phyloP scores from a whole-genome alignment of 2,113 vertebrate species.

The Pedetes capensis region DNA sequence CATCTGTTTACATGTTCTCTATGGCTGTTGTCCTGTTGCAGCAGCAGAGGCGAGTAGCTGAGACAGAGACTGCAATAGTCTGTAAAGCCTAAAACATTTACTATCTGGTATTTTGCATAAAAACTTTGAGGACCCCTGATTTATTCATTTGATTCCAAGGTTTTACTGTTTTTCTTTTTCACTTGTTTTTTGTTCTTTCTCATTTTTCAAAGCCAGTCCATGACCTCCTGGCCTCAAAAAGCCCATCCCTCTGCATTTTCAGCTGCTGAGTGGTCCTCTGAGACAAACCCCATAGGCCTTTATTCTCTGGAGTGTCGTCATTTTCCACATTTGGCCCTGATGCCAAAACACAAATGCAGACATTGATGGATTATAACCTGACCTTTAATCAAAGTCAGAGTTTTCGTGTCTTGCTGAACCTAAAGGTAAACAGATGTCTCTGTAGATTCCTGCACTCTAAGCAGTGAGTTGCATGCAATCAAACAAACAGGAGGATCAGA shows the following conservation, averaged over 20 bases:
- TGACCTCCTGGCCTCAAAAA: not conserved
- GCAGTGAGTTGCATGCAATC: not conserved
- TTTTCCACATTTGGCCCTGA: slow-evolving; percentile 9
- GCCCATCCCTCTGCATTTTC: not conserved
- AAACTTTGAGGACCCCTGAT: not conserved
- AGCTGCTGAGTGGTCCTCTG: slow-evolving; percentile 8
- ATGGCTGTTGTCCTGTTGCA: not conserved
- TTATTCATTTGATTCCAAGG: not conserved
- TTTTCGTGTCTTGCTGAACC: slow-evolving; percentile 14
- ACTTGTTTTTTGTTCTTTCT: not conserved
- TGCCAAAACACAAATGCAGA: slow-evolving; percentile 11
- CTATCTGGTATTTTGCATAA: not conserved
- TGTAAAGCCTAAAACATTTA: not conserved
- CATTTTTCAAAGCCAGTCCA: not conserved
- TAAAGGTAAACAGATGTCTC: slow-evolving; percentile 48
- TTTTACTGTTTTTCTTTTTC: not conserved
- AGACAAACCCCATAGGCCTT: not conserved
- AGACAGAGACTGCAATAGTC: not conserved
- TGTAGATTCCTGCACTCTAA: not conserved
- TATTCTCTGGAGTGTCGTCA: not conserved
- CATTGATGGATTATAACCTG: not conserved
- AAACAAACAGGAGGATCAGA: not conserved
- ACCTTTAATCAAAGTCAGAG: slow-evolving; percentile 49
- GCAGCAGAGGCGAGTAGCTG: not conserved
- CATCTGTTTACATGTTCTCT: not conserved